Evolutionary conservation across 2,797 vertebrate species (phyloP).

Genomic region (Molossus molossus): DNA sequence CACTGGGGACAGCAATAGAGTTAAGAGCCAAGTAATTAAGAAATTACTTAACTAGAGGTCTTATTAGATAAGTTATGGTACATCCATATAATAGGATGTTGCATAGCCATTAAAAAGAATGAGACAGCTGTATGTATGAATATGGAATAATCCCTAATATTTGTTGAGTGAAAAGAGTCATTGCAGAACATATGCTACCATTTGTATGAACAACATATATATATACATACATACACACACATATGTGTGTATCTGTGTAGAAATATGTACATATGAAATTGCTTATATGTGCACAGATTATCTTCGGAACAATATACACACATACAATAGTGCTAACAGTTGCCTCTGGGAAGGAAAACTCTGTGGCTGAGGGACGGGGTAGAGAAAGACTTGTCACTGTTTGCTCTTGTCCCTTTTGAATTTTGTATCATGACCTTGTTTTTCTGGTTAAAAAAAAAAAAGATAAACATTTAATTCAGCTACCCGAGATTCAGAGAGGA

Average conservation of each 20-base stretch:
- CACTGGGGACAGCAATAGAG: background rate
- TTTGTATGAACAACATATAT: background rate
- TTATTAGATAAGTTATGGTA: conserved; percentile 1
- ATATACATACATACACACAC: too few species aligned
- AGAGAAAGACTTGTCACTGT: background rate
- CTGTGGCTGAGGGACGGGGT: background rate
- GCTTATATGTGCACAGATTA: background rate
- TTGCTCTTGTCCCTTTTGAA: background rate
- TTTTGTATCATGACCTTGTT: background rate
- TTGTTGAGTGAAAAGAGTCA: background rate
- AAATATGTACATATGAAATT: background rate
- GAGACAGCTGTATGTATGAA: background rate
- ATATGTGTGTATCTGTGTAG: background rate
- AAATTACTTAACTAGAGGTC: background rate
- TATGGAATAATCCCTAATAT: background rate
- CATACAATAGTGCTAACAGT: background rate
- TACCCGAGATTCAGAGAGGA: background rate
- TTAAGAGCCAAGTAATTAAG: conserved; percentile 8
- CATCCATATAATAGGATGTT: background rate
- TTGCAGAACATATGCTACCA: background rate
- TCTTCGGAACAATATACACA: conserved; percentile 1
- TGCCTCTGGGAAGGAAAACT: background rate
- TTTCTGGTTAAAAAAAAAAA: background rate
- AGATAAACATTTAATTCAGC: background rate
- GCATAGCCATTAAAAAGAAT: background rate